Base-by-base conservation (phyloP, 1,140 invertebrate species). In the Mylabris phalerata region DNA sequence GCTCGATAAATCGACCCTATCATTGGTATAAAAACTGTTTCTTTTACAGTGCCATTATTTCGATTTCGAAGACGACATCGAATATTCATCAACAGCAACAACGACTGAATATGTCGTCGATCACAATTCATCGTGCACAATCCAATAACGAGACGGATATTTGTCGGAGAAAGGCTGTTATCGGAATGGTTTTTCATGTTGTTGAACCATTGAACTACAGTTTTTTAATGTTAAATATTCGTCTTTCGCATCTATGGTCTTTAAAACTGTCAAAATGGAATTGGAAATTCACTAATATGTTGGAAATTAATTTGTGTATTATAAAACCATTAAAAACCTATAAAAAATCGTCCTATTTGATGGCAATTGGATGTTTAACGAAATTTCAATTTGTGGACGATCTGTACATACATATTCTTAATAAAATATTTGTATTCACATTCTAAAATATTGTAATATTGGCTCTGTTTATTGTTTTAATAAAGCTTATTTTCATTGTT, bases 21-120 rank as follows among this genome's bases (percentile, higher is more conserved):
- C 19, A 19, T 19, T 19, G 19, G 19, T 19, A 19, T 19, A 19
- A 19, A 19, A 19, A 19, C 19, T 9, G 41, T n/a, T 27, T 58
- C 56, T 65, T 60, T 69, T 70, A 48, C 66, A 73, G 71, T 73
- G 71, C 63, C 71, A 73, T 59, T 73, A 73, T 57, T 73, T 73
- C 61, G 71, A 73, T 51, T 73, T 71, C 63, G 68, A 73, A 48
- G 71, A 73, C 55, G 71, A 73, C 60, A 66, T 70, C 51, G 71
- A 73, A 50, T 73, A 70, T 49, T 48, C 67, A 38, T 65, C 62
- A 11, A 48, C 50, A 25, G 60, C 67, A 38, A 66, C 62, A 11
- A 48, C 50, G 25, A 59, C 61, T 52, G 65, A 66, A 42, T 66
- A 63, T 49, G 59, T 62, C 60, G 63, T 73, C 50, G 69, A 70